Conservation (phyloP, 2,797 vertebrate species). For the Mus caroli region DNA sequence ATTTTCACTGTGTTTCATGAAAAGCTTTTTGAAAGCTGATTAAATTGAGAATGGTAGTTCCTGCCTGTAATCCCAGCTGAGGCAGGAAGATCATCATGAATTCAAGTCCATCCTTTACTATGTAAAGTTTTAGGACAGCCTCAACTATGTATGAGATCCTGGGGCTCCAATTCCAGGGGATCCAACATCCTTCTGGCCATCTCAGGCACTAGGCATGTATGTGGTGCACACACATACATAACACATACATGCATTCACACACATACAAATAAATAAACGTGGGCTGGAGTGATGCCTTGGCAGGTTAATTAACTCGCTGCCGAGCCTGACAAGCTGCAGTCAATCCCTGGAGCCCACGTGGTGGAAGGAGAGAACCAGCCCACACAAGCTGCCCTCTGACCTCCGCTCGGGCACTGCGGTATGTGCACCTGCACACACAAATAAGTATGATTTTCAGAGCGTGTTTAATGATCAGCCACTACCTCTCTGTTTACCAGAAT, state of each 20-base stretch:
- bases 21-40: conserved; percentile 1
- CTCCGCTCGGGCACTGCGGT: not conserved
- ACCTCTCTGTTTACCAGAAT: not conserved
- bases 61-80: not conserved
- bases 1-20: not conserved
- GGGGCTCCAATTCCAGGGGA: not conserved
- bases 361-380: not conserved
- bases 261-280: not conserved
- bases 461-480: not conserved
- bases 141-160: not conserved
- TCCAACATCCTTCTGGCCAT: not conserved
- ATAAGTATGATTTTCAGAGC: not conserved
- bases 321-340: not conserved
- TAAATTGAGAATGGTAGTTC: not conserved
- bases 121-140: not conserved
- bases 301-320: not conserved
- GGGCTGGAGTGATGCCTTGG: not conserved
- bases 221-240: not conserved
- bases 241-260: not conserved
- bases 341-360: not conserved
- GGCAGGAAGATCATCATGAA: not conserved
- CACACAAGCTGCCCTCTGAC: not conserved
- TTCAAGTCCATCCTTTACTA: not conserved
- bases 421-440: not conserved
- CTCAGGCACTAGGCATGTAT: not conserved